Evolutionary conservation across 1,140 invertebrate species (phyloP).

Genomic region (Drosophila sp.): DNA sequence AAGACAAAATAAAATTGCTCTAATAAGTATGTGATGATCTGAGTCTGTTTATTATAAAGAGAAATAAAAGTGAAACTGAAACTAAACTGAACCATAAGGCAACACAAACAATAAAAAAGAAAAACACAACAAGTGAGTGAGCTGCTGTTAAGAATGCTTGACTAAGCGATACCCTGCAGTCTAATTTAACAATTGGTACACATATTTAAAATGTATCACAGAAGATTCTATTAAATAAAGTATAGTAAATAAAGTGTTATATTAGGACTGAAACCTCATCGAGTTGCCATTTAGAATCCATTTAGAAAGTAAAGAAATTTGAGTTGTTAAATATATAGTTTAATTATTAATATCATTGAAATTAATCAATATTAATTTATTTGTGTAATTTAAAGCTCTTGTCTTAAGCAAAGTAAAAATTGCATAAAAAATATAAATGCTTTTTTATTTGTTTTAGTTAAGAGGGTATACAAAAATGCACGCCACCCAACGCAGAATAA

Average conservation of each 20-base stretch:
- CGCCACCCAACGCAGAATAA: conserved; percentile 55
- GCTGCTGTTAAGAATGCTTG: not conserved
- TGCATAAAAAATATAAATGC: not conserved
- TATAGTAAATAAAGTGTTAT: too few relatives aligned
- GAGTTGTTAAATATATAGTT: too few relatives aligned
- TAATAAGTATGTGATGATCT: conserved; percentile 17
- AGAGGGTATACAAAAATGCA: conserved; percentile 36
- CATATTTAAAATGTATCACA: too few relatives aligned
- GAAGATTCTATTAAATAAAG: too few relatives aligned
- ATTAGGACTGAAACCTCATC: too few relatives aligned
- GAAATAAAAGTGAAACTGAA: conserved; percentile 31
- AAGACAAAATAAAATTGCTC: conserved; percentile 23
- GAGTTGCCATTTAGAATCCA: too few relatives aligned
- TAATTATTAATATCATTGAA: too few relatives aligned
- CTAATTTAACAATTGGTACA: too few relatives aligned
- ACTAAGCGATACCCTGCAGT: not conserved
- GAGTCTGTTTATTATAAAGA: conserved; percentile 3
- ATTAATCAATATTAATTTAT: too few relatives aligned
- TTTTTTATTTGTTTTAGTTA: not conserved
- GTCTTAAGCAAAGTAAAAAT: too few relatives aligned
- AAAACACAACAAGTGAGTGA: not conserved
- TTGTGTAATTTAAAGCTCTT: too few relatives aligned
- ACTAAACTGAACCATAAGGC: conserved; percentile 9
- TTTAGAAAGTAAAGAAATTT: too few relatives aligned
- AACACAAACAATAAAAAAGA: conserved; percentile 9